Percentiles rank a stretch among this genome's conserved stretches.
Evolutionary conservation across 2,888 invertebrate species (phyloP).

Genomic region (Hypena proboscidalis): DNA sequence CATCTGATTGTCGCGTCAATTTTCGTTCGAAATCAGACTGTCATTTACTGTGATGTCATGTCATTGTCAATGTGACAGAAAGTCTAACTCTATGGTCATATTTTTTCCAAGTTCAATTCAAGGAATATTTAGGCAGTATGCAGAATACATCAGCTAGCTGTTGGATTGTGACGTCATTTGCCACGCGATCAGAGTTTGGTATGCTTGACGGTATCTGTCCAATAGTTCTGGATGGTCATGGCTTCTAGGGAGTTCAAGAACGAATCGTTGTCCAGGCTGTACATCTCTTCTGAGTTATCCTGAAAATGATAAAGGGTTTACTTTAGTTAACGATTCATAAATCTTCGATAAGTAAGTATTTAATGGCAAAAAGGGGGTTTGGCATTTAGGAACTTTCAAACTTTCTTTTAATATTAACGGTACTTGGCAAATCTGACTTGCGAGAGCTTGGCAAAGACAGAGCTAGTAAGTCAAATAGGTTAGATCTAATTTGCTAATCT

Average conservation of each 20-base stretch:
- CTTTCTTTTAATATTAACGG: no score
- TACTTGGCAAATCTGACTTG: no score
- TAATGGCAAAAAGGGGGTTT: no score
- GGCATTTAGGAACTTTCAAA: no score
- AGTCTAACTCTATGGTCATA: conserved; percentile 9
- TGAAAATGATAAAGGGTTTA: conserved; percentile 71
- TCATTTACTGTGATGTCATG: not conserved
- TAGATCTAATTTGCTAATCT: no score
- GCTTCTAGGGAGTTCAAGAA: conserved; percentile 96
- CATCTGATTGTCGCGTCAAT: not conserved
- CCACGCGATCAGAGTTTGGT: conserved; percentile 89
- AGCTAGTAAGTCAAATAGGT: no score
- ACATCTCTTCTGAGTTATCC: conserved; percentile 98
- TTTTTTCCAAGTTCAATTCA: conserved; percentile 21
- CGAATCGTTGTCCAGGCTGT: conserved; percentile 96
- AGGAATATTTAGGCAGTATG: conserved; percentile 17
- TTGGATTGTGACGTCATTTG: conserved; percentile 14
- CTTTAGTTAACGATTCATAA: conserved; percentile 2
- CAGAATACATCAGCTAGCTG: conserved; percentile 3
- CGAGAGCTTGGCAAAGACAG: no score
- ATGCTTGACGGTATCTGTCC: conserved; percentile 96
- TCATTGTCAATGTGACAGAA: not conserved
- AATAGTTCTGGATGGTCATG: conserved; percentile 97
- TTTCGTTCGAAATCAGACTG: not conserved
- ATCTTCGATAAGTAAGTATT: not conserved